phyloP scores from a whole-genome alignment of 2,797 vertebrate species.

The Hemibagrus guttatus region DNA sequence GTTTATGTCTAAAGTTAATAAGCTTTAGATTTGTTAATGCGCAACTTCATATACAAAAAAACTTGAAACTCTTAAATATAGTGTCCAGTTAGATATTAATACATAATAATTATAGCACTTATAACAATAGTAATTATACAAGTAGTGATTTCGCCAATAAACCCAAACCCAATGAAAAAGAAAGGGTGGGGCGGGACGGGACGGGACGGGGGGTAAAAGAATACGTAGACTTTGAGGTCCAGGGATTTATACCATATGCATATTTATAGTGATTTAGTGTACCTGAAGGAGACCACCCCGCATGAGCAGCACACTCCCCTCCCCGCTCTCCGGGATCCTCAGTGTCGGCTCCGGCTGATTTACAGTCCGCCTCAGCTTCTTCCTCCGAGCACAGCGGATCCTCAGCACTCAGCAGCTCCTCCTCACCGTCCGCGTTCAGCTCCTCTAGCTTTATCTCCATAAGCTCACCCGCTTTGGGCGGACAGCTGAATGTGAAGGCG shows the following conservation, averaged over 20 bases:
- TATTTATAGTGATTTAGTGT: slow-evolving; percentile 29
- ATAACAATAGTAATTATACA: not conserved
- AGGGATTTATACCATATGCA: not conserved
- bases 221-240: too few relatives aligned
- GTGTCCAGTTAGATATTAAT: not conserved
- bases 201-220: not conserved
- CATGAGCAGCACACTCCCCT: slow-evolving; percentile 72
- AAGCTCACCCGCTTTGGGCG: slow-evolving; percentile 71
- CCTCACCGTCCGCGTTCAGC: slow-evolving; percentile 79
- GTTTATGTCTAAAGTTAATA: not conserved
- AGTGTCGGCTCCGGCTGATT: slow-evolving; percentile 65
- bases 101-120: not conserved
- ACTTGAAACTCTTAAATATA: not conserved
- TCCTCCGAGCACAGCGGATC: slow-evolving; percentile 76
- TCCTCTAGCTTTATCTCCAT: slow-evolving; percentile 87
- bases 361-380: slow-evolving; percentile 76
- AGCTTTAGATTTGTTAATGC: not conserved
- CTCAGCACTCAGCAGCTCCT: slow-evolving; percentile 75
- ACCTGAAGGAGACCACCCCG: slow-evolving; percentile 84
- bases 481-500: slow-evolving; percentile 75
- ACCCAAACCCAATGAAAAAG: not conserved
- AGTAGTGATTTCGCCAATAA: not conserved
- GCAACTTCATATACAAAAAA: not conserved
- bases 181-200: not conserved
- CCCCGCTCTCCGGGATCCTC: slow-evolving; percentile 72